Evolutionary conservation across 2,113 vertebrate species (phyloP).

Genomic region (Triplophysa tibetana): DNA sequence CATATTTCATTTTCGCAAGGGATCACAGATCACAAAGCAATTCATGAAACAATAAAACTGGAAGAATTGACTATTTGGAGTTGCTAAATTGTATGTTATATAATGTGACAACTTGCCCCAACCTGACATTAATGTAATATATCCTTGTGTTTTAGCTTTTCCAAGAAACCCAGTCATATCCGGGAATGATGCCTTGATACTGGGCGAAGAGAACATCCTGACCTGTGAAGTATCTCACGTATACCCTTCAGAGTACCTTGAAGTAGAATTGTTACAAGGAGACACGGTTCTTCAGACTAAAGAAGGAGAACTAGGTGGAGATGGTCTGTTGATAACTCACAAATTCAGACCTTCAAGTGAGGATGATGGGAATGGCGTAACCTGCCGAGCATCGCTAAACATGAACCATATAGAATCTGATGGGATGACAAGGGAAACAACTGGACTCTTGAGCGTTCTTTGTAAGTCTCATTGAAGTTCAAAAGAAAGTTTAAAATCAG

Average conservation of each 20-base stretch:
- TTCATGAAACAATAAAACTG: no score
- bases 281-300: constrained; percentile 34
- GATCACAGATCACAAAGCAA: no score
- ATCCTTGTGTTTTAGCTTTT: constrained; percentile 59
- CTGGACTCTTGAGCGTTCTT: constrained; percentile 41
- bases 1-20: no score
- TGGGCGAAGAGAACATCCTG: constrained; percentile 52
- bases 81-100: no score
- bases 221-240: constrained; percentile 60
- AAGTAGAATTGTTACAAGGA: constrained; percentile 61
- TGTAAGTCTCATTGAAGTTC: constrained; percentile 61
- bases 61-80: no score
- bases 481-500: no score
- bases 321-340: constrained; percentile 33
- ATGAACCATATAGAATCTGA: constrained; percentile 48
- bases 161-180: constrained; percentile 63
- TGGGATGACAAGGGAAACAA: constrained; percentile 55
- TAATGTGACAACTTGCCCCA: not conserved
- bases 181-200: constrained; percentile 52
- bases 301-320: not conserved
- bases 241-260: constrained; percentile 55
- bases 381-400: constrained; percentile 62
- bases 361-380: constrained; percentile 53
- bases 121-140: no score
- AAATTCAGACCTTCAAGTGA: constrained; percentile 44